Evolutionary conservation across 2,888 invertebrate species (phyloP).

Genomic region (Acanthacorydalis orientalis): DNA sequence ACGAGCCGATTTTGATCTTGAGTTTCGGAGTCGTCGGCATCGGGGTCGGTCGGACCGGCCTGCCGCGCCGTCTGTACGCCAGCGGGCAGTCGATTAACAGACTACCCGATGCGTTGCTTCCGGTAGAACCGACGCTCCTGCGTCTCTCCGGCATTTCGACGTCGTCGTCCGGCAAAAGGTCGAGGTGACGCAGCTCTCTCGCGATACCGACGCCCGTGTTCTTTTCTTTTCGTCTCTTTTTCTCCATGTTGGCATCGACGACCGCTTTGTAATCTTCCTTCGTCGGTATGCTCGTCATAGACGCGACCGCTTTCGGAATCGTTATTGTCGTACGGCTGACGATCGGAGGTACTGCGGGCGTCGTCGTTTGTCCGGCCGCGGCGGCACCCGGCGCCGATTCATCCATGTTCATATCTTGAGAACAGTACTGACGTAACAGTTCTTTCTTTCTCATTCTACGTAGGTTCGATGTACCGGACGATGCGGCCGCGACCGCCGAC

Average conservation of each 20-base stretch:
- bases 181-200: slow-evolving; percentile 46
- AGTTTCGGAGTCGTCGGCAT: slow-evolving; percentile 43
- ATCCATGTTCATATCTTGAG: slow-evolving; percentile 74
- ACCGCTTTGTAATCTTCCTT: slow-evolving; percentile 64
- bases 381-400: slow-evolving; percentile 42
- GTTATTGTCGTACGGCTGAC: slow-evolving; percentile 56
- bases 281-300: slow-evolving; percentile 75
- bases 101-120: slow-evolving; percentile 22
- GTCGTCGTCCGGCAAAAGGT: slow-evolving; percentile 38
- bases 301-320: slow-evolving; percentile 77
- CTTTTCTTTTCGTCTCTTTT: slow-evolving; percentile 42
- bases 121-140: slow-evolving; percentile 30
- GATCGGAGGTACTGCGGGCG: slow-evolving; percentile 38
- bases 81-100: slow-evolving; percentile 10
- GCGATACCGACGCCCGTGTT: slow-evolving; percentile 32
- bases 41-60: slow-evolving; percentile 23
- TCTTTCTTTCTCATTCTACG: slow-evolving; percentile 84
- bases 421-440: slow-evolving; percentile 66
- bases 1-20: slow-evolving; percentile 57
- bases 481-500: slow-evolving; percentile 26
- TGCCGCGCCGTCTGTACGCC: slow-evolving; percentile 21
- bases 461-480: slow-evolving; percentile 54
- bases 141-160: slow-evolving; percentile 31
- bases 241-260: slow-evolving; percentile 45
- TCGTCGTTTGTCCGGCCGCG: slow-evolving; percentile 33